These are phyloP conservation scores for Helobdella robusta DNA, from an alignment of 2,888 invertebrate genomes.

Conservation along the genomic window DNA sequence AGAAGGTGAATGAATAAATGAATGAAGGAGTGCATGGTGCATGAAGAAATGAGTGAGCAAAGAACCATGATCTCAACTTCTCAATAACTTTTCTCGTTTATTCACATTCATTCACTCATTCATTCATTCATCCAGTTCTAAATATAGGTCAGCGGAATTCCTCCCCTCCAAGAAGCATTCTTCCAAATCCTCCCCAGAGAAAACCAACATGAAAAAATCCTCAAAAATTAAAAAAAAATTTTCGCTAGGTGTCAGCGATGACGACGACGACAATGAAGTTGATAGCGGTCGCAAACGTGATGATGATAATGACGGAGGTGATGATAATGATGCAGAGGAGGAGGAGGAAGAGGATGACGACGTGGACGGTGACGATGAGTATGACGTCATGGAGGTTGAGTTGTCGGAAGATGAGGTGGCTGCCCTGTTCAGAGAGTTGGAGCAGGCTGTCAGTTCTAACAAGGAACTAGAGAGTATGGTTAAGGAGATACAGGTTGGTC, in stretches of 20 bases:
- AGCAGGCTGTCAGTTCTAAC: not conserved
- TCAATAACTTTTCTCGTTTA: too few relatives aligned
- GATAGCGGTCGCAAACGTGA: too few relatives aligned
- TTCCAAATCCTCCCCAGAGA: too few relatives aligned
- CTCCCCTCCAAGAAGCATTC: not conserved
- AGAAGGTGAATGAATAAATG: too few relatives aligned
- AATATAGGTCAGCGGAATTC: slow-evolving; percentile 16
- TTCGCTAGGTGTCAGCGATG: too few relatives aligned
- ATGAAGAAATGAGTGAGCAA: too few relatives aligned
- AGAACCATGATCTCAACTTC: too few relatives aligned
- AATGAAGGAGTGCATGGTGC: too few relatives aligned
- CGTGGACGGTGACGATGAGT: not conserved
- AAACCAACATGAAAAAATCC: too few relatives aligned
- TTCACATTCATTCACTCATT: not conserved
- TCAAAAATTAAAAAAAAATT: too few relatives aligned
- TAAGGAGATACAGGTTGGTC: not conserved
- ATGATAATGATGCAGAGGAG: not conserved
- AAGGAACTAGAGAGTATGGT: slow-evolving; percentile 8
- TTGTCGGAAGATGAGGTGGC: not conserved
- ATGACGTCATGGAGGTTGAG: not conserved
- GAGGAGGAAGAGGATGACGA: slow-evolving; percentile 5
- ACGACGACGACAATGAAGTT: too few relatives aligned
- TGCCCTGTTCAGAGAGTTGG: not conserved
- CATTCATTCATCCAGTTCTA: not conserved
- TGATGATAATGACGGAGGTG: not conserved